These are phyloP conservation scores for Aphidius ervi DNA, from an alignment of 1,140 invertebrate genomes.

Conservation along the genomic window DNA sequence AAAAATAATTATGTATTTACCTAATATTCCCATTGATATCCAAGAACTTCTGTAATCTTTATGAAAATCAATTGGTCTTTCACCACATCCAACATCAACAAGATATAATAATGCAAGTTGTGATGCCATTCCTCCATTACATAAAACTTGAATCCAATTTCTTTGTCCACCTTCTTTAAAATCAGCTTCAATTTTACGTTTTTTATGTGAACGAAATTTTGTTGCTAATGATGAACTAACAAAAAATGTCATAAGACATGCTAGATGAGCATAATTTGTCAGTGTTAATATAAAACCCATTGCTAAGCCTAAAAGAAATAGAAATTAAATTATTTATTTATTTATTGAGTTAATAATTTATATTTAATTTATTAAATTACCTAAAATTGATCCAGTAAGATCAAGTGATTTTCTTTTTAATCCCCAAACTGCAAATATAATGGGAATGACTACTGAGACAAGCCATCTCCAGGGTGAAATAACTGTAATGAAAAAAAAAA, in stretches of 20 bases:
- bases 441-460: slow-evolving; percentile 63
- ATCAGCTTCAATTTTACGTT: slow-evolving; percentile 72
- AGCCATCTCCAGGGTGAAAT: slow-evolving; percentile 74
- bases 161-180: slow-evolving; percentile 84
- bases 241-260: slow-evolving; percentile 74
- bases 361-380: slow-evolving; percentile 42
- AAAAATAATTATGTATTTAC: slow-evolving; percentile 42
- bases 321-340: slow-evolving; percentile 12
- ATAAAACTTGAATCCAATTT: slow-evolving; percentile 88
- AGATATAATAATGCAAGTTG: slow-evolving; percentile 76
- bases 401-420: slow-evolving; percentile 65
- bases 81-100: slow-evolving; percentile 73
- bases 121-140: slow-evolving; percentile 83
- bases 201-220: slow-evolving; percentile 67
- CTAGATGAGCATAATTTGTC: slow-evolving; percentile 73
- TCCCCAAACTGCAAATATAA: slow-evolving; percentile 65
- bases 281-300: slow-evolving; percentile 78
- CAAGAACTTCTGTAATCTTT: slow-evolving; percentile 75
- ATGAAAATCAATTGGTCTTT: slow-evolving; percentile 75
- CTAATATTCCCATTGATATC: slow-evolving; percentile 74
- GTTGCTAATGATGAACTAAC: slow-evolving; percentile 78
- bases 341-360: slow-evolving; percentile 10
- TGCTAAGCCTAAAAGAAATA: slow-evolving; percentile 57
- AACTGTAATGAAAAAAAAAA: slow-evolving; percentile 50
- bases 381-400: slow-evolving; percentile 66